phyloP scores from a whole-genome alignment of 1,140 invertebrate genomes.

The Camponotus vicinus region DNA sequence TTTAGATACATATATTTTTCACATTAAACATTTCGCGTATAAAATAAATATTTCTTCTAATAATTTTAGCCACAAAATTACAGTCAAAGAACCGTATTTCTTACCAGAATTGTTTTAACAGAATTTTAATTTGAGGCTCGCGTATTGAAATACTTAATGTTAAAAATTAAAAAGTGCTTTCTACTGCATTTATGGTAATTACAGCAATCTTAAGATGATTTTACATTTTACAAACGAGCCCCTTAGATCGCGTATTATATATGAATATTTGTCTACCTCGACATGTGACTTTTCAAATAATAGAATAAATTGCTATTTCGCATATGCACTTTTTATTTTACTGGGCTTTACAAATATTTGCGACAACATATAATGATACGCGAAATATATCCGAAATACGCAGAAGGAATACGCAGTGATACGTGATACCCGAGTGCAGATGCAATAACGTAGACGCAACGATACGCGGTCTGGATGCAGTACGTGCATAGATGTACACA shows the following conservation, averaged over 20 bases:
- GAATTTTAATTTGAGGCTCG: background rate
- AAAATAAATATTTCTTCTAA: background rate
- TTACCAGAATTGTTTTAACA: background rate
- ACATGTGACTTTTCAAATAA: background rate
- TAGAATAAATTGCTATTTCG: conserved; percentile 20
- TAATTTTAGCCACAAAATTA: background rate
- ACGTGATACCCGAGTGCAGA: conserved; percentile 36
- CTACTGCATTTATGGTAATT: background rate
- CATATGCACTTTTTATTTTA: conserved; percentile 24
- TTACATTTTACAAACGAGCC: background rate
- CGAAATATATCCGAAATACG: conserved; percentile 8
- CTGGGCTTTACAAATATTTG: conserved; percentile 5
- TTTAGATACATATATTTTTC: too few relatives aligned
- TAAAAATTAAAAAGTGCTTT: background rate
- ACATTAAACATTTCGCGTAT: background rate
- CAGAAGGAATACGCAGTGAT: conserved; percentile 51
- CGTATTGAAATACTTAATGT: background rate
- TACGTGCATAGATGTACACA: conserved; percentile 1
- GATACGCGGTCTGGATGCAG: conserved; percentile 33
- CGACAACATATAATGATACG: background rate
- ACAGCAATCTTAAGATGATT: background rate
- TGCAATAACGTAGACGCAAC: conserved; percentile 42
- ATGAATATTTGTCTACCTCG: background rate
- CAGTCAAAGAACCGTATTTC: background rate
- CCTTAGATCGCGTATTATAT: background rate